Evolutionary conservation across 2,888 invertebrate species (phyloP), one percentile per base, ranked within the genome.

Genomic region (Parasteatoda lunata): DNA sequence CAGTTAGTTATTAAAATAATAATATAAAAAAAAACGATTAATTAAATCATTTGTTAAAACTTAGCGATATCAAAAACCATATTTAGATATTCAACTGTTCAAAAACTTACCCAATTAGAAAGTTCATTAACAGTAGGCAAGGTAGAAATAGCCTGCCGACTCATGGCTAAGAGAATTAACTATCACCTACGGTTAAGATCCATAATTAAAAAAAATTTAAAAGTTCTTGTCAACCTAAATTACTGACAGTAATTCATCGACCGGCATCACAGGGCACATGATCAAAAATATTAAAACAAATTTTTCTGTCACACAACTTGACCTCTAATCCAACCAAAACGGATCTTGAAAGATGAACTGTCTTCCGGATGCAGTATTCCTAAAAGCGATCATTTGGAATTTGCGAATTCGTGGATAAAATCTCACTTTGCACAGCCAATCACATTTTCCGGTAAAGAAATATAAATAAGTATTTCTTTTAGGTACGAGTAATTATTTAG

Each of bases 61-160:
- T 30, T 30, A 30, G 30, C 30, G 30, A 0, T 2, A 30, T 30
- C 30, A 30, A 30, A 30, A 30, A 30, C 30, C 30, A 30, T 30
- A 30, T 30, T n/a, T 30, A 30, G 30, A 30, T 30, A 30, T 30
- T 30, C 30, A 30, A 30, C 30, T 30, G 30, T 2, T 30, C 30
- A 4, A 8, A 15, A 77, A 85, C 85, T 85, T 65, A 86, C 85
- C 85, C 77, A 80, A 51, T 77, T 77, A 15, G 59, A 49, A 65
- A 49, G 54, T n/a, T 80, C 85, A 64, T 68, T 66, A 15, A 86
- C 49, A 59, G 80, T 64, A 30, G 85, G 68, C 30, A 86, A 64
- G 15, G 77, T 80, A 13, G 80, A 66, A 15, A 86, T 47, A 11
- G 51, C 47, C 59, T 86, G 85, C 6, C 76, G 76, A 65, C 77